phyloP scores from a whole-genome alignment of 2,113 vertebrate genomes.

The Crotalus helleri region DNA sequence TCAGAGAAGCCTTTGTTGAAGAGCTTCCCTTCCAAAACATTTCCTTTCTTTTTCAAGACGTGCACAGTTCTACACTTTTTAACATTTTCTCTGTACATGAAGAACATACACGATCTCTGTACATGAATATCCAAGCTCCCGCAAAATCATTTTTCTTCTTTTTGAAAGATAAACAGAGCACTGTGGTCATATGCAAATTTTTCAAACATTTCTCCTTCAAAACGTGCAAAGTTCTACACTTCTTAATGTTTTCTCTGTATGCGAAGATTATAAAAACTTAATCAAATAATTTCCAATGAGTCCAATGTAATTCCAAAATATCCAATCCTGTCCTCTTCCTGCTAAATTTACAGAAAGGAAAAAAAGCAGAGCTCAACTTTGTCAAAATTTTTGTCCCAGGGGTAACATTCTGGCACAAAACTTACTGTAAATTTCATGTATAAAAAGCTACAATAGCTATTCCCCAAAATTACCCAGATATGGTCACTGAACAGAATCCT shows the following conservation, averaged over 20 bases:
- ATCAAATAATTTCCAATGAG: background rate
- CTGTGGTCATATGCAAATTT: constrained; percentile 21
- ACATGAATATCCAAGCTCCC: constrained; percentile 49
- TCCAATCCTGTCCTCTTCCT: background rate
- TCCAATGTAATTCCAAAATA: background rate
- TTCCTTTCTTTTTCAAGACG: constrained; percentile 25
- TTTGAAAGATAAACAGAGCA: constrained; percentile 12
- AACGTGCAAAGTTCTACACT: background rate
- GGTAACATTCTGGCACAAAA: background rate
- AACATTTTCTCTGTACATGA: background rate
- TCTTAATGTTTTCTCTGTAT: background rate
- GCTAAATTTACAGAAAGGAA: background rate
- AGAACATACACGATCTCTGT: background rate
- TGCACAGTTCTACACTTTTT: background rate
- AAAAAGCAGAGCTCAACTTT: background rate
- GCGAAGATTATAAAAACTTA: background rate
- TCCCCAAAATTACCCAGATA: background rate
- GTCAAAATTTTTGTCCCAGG: background rate
- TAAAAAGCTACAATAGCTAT: background rate
- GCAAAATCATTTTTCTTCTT: constrained; percentile 53
- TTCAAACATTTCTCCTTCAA: constrained; percentile 31
- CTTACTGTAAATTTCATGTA: background rate
- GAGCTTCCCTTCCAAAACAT: constrained; percentile 35
- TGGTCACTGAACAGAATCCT: background rate
- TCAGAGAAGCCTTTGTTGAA: constrained; percentile 12